Base-by-base conservation (phyloP, 2,797 vertebrate species). In the Mormyrops attenuatus region DNA sequence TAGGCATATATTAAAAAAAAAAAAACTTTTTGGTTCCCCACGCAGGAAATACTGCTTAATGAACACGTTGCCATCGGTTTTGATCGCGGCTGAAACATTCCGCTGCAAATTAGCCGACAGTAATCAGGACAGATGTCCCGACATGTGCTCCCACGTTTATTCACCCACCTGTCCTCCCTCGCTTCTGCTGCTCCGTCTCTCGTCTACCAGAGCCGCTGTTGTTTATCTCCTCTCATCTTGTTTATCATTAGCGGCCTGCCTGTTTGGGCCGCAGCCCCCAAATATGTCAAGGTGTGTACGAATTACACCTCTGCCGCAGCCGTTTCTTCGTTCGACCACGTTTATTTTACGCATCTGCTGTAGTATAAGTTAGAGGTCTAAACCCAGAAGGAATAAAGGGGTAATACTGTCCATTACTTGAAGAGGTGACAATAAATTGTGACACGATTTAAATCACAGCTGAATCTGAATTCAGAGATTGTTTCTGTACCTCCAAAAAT, bases 41-140 rank as follows among this genome's bases (percentile, higher is more conserved):
- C 44, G 17, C 53, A 89, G 90, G 87, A 80, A 63, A 66, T 89
- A 87, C 89, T 63, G 44, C 89, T 88, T 88, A 90, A 89, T 92
- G 91, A 93, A 92, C 94, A 93, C 90, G 92, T 92, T 92, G 91
- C 93, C 91, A 92, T 94, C 92, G 94, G 93, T 94, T 95, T 94
- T 92, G 94, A 96, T 96, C 95, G 96, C 95, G 95, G 95, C 95
- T 95, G 94, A 95, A 94, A 95, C 95, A 95, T 95, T 94, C 94
- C 89, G 92, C 93, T 91, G 94, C 94, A 96, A 96, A 97, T 96
- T 94, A 96, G 95, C 95, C 94, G 95, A 96, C 96, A 95, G 95
- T 95, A 96, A 95, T 92, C 95, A 94, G 95, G 96, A 96, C 96
- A 96, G 95, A 96, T 96, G 96, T 96, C 96, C 96, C 94, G 96